These are phyloP conservation scores for Homarus gammarus DNA, from an alignment of 2,888 invertebrate genomes.

Conservation along the genomic window DNA sequence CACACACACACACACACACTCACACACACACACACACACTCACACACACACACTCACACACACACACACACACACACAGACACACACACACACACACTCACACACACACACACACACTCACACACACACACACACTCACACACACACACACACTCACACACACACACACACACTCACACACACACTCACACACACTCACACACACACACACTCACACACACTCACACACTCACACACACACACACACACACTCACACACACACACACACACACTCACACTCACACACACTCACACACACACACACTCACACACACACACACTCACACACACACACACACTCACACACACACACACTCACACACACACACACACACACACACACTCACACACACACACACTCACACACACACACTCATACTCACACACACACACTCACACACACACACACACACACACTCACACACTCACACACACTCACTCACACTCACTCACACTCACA, in stretches of 20 bases:
- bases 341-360: neutral
- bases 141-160: too few relatives aligned
- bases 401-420: neutral
- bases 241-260: neutral
- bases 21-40: too few relatives aligned
- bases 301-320: neutral
- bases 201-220: constrained; percentile 24
- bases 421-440: neutral
- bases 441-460: neutral
- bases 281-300: neutral
- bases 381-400: neutral
- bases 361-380: neutral
- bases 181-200: too few relatives aligned
- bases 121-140: too few relatives aligned
- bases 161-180: too few relatives aligned
- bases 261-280: neutral
- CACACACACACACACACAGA: too few relatives aligned
- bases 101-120: too few relatives aligned
- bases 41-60: too few relatives aligned
- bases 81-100: too few relatives aligned
- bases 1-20: too few relatives aligned
- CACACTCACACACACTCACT: neutral
- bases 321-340: neutral
- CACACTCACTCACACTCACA: constrained; percentile 16
- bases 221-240: constrained; percentile 31